phyloP scores from a whole-genome alignment of 2,797 vertebrate species.

The Spea hammondii region DNA sequence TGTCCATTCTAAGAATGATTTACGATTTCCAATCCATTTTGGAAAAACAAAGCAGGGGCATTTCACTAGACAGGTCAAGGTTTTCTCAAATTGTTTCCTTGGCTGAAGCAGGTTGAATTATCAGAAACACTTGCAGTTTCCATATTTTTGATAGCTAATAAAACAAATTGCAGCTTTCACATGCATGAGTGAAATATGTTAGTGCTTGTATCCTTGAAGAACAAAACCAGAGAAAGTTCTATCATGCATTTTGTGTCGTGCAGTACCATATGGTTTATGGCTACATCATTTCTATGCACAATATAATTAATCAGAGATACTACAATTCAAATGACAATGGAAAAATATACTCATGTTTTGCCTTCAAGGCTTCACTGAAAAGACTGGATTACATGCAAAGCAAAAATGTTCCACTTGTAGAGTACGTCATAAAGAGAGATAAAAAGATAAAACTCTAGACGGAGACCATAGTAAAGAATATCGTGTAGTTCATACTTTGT shows the following conservation, averaged over 20 bases:
- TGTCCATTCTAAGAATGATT: slow-evolving; percentile 40
- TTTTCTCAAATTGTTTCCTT: slow-evolving; percentile 44
- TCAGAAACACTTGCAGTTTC: slow-evolving; percentile 20
- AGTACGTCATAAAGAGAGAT: no score
- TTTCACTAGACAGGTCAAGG: slow-evolving; percentile 43
- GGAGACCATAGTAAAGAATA: no score
- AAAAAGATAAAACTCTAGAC: no score
- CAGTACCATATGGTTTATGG: slow-evolving; percentile 6
- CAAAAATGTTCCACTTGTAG: no score
- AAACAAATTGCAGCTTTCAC: slow-evolving; percentile 39
- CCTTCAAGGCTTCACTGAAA: not conserved
- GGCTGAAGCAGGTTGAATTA: not conserved
- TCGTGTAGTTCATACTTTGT: no score
- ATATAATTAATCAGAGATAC: not conserved
- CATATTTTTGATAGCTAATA: slow-evolving; percentile 37
- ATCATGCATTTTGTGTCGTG: slow-evolving; percentile 10
- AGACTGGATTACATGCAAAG: not conserved
- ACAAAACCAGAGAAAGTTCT: not conserved
- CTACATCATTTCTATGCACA: not conserved
- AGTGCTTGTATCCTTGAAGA: slow-evolving; percentile 43
- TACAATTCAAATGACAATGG: not conserved
- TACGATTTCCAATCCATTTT: slow-evolving; percentile 43
- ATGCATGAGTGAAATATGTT: slow-evolving; percentile 36
- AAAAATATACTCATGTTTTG: not conserved
- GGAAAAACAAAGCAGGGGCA: slow-evolving; percentile 34